Evolutionary conservation across 2,888 invertebrate species (phyloP).

Genomic region (Volucella bombylans): DNA sequence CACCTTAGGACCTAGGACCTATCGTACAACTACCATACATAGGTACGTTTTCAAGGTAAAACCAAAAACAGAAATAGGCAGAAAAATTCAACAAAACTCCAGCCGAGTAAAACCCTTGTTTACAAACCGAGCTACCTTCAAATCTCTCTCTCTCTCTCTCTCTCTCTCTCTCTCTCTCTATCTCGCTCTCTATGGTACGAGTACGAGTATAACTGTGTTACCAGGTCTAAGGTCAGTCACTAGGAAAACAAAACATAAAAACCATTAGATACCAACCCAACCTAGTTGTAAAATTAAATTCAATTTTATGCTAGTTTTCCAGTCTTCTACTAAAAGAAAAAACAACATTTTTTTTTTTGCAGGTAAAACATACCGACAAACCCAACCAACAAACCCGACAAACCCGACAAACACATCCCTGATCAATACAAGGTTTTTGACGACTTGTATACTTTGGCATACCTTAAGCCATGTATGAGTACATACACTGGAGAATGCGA

Average conservation of each 20-base stretch:
- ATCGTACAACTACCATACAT: too few relatives aligned
- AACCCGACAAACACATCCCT: conserved; percentile 60
- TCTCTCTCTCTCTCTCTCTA: conserved; percentile 1
- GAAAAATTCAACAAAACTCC: neutral
- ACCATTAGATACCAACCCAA: conserved; percentile 43
- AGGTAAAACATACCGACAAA: conserved; percentile 73
- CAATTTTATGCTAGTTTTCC: conserved; percentile 61
- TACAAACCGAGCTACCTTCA: conserved; percentile 38
- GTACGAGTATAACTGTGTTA: conserved; percentile 34
- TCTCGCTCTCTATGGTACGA: too few relatives aligned
- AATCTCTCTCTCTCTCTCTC: conserved; percentile 36
- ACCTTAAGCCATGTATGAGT: neutral
- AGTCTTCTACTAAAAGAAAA: neutral
- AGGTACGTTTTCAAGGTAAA: conserved; percentile 47
- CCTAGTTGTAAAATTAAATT: conserved; percentile 57
- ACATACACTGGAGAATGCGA: conserved; percentile 16
- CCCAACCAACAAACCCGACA: conserved; percentile 10
- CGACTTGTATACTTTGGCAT: neutral
- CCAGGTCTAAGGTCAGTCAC: conserved; percentile 69
- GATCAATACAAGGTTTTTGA: conserved; percentile 48
- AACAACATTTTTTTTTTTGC: conserved; percentile 71
- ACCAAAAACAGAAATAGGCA: neutral
- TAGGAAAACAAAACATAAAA: conserved; percentile 53
- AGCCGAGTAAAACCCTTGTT: conserved; percentile 52
- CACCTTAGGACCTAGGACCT: too few relatives aligned